Conservation (phyloP, 2,888 invertebrate species). For the Sinhomidia bicolor region DNA sequence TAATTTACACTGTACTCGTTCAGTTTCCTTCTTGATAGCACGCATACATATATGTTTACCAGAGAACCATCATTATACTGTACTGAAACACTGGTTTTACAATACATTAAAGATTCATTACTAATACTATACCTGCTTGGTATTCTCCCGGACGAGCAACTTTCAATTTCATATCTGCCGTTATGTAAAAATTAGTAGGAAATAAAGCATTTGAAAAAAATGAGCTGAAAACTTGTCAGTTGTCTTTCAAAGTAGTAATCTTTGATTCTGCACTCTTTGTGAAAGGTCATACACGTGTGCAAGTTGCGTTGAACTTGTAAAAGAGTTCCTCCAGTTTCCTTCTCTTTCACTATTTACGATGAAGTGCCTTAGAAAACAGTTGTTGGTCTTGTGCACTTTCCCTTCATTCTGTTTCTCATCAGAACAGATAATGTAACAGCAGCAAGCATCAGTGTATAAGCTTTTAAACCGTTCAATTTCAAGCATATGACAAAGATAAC, state of each 20-base stretch:
- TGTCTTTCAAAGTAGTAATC: slow-evolving; percentile 46
- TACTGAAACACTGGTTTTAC: not conserved
- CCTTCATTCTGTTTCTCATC: not conserved
- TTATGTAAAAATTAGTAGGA: not conserved
- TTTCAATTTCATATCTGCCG: not conserved
- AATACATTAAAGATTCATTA: not conserved
- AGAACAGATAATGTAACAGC: not conserved
- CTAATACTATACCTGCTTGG: not conserved
- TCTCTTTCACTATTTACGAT: not conserved
- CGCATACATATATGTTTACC: not conserved
- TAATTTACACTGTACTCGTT: slow-evolving; percentile 42
- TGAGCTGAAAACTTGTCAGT: slow-evolving; percentile 48
- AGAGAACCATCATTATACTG: not conserved
- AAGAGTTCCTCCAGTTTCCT: not conserved
- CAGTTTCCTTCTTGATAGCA: not conserved
- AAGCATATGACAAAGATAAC: slow-evolving; percentile 20
- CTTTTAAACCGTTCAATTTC: not conserved
- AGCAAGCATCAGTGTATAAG: not conserved
- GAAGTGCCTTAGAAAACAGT: not conserved
- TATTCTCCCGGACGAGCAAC: slow-evolving; percentile 16
- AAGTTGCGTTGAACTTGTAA: slow-evolving; percentile 66
- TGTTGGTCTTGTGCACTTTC: not conserved
- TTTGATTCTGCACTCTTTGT: slow-evolving; percentile 53
- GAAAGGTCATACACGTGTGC: slow-evolving; percentile 73
- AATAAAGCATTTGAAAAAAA: not conserved